Evolutionary conservation across 2,113 vertebrate species (phyloP), one percentile per base, ranked within the genome.

Genomic region (Meriones unguiculatus): DNA sequence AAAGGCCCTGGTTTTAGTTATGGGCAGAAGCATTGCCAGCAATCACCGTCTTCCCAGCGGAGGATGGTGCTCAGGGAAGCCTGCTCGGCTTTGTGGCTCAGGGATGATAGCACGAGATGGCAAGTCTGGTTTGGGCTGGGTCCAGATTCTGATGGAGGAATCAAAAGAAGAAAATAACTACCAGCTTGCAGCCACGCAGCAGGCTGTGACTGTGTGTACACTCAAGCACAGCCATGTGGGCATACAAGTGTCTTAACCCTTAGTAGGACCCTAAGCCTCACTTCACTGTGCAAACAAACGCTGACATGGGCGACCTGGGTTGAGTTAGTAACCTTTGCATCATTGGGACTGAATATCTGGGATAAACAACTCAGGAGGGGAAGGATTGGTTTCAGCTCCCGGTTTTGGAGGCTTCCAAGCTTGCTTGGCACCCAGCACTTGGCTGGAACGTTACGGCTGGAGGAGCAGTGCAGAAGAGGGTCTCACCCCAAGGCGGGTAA

Each of bases 71-170:
- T 10, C 2, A 4, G n/a, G 54, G 70, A 75, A 82, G 76, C 80
- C 72, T 3, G 20, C 35, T 3, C 20, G 81, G 90, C 41, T 73
- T 41, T 90, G 93, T 0, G 85, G 94, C 80, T 95, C 81, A 0
- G 46, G 65, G 87, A 70, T 20, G 72, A 46, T 46, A 5, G 46
- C 46, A 46, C 46, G 46, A 38, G 90, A 92, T 20, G 89, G 76
- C 54, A 35, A 38, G 50, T 32, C 96, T 87, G 89, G 88, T 80
- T 92, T 91, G 96, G 89, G 54, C 52, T 77, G 73, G 1, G 46
- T 86, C 96, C 93, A 92, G 89, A 86, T 59, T 59, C 87, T 59
- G 65, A 82, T 6, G 62, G 93, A 38, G 38, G 85, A 73, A 90
- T 87, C 7, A 38, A 64, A 88, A 80, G 32, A 84, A 91, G 59